These are phyloP conservation scores for Urocyon cinereoargenteus DNA, from an alignment of 2,797 vertebrate genomes.

Conservation along the genomic window DNA sequence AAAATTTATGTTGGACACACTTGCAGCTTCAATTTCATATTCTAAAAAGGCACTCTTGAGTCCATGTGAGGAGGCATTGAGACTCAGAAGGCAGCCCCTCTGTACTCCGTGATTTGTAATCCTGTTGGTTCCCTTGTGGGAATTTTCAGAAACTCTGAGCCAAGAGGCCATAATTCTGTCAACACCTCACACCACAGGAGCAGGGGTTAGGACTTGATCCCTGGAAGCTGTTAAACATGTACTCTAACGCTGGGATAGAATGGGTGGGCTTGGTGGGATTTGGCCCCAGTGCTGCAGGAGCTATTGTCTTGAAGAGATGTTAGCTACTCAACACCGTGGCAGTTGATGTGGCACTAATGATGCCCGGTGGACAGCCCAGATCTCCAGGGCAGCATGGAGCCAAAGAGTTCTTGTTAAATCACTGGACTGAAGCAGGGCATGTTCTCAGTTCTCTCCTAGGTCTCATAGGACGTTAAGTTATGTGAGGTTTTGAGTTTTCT, in stretches of 20 bases:
- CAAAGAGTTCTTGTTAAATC: not conserved
- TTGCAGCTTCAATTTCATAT: constrained; percentile 57
- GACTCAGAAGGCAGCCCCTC: not conserved
- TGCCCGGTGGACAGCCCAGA: not conserved
- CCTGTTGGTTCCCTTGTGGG: not conserved
- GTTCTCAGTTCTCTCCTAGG: not conserved
- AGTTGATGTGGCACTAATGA: not conserved
- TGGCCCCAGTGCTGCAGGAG: not conserved
- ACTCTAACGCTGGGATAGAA: not conserved
- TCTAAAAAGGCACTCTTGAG: constrained; percentile 47
- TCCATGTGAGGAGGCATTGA: not conserved
- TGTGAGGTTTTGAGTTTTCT: constrained; percentile 47
- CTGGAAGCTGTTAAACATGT: constrained; percentile 42
- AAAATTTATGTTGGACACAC: constrained; percentile 73
- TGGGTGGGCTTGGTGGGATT: not conserved
- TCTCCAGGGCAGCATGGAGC: not conserved
- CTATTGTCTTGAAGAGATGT: not conserved
- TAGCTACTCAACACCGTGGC: not conserved
- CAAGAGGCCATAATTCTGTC: constrained; percentile 80
- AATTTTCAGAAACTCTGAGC: constrained; percentile 68
- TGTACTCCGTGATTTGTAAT: constrained; percentile 22
- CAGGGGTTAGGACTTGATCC: constrained; percentile 65
- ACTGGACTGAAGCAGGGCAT: not conserved
- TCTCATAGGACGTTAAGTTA: not conserved
- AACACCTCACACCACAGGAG: constrained; percentile 64